Percentiles rank a stretch among this genome's conserved stretches.
Conservation (phyloP, 1,140 invertebrate species). For the Lethocerus indicus region DNA sequence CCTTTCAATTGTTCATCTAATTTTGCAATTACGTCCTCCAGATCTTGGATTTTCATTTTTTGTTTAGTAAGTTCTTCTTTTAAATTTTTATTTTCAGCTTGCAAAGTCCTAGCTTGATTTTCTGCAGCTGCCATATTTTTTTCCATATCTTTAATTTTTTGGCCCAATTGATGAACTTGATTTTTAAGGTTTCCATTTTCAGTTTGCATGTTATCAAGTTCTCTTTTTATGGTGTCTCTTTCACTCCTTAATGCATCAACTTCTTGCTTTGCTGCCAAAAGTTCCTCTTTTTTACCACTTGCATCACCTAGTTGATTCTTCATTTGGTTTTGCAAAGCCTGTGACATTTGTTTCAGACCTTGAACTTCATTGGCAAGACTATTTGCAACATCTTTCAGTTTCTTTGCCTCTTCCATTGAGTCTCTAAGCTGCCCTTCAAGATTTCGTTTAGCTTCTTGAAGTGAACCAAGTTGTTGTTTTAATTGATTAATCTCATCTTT, state of each 20-base stretch:
- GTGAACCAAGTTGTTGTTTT: not conserved
- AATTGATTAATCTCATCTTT: constrained; percentile 5
- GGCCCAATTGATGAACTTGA: too few relatives aligned
- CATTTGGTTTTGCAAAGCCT: not conserved
- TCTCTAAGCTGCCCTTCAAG: not conserved
- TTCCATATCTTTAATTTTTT: not conserved
- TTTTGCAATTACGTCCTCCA: not conserved
- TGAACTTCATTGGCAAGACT: not conserved
- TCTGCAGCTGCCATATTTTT: not conserved
- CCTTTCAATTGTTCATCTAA: not conserved
- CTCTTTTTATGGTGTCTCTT: not conserved
- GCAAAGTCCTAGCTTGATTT: not conserved
- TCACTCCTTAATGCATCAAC: not conserved
- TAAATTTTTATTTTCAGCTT: not conserved
- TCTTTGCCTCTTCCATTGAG: not conserved
- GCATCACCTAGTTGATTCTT: too few relatives aligned
- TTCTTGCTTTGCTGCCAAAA: not conserved
- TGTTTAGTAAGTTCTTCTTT: constrained; percentile 1
- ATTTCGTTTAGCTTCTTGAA: not conserved
- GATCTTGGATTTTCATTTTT: not conserved
- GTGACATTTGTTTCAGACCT: not conserved
- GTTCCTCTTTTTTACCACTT: not conserved
- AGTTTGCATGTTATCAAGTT: too few relatives aligned
- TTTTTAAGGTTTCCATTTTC: too few relatives aligned
- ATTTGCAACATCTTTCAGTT: not conserved